Conservation (phyloP, 1,140 invertebrate genomes). For the Globodera ellingtonae region DNA sequence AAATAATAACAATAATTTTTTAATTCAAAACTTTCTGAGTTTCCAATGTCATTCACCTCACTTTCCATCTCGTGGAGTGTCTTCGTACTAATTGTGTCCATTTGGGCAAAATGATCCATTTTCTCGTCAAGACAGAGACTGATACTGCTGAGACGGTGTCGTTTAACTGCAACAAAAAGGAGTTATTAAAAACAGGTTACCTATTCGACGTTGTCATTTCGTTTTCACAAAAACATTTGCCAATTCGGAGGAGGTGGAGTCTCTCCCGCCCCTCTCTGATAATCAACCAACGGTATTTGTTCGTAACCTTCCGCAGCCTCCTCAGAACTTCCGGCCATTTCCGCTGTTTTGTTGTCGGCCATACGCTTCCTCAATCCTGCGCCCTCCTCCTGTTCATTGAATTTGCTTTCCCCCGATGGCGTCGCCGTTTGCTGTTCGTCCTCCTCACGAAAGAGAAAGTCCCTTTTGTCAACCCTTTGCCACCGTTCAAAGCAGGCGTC, state of each 20-base stretch:
- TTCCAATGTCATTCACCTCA: conserved; percentile 15
- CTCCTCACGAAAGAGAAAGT: conserved; percentile 38
- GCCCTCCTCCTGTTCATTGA: background rate
- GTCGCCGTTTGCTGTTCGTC: background rate
- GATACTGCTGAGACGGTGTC: conserved; percentile 13
- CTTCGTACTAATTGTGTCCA: conserved; percentile 19
- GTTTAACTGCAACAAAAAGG: background rate
- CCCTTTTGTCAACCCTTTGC: conserved; percentile 39
- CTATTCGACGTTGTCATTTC: background rate
- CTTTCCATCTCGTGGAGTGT: conserved; percentile 28
- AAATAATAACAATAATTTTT: conserved; percentile 4
- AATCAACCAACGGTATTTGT: background rate
- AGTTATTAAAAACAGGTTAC: conserved; percentile 5
- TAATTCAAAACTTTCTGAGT: background rate
- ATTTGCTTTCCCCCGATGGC: background rate
- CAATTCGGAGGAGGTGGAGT: background rate
- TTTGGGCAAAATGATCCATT: conserved; percentile 36
- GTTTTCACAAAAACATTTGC: background rate
- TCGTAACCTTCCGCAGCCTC: conserved; percentile 7
- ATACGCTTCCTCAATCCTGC: background rate
- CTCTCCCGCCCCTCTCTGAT: background rate
- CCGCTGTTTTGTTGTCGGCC: background rate
- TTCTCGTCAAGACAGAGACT: conserved; percentile 18
- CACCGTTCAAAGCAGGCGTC: conserved; percentile 36
- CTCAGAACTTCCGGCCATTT: background rate